Evolutionary conservation across 2,113 vertebrate genomes (phyloP).

Genomic region (Glaucidium brasilianum): DNA sequence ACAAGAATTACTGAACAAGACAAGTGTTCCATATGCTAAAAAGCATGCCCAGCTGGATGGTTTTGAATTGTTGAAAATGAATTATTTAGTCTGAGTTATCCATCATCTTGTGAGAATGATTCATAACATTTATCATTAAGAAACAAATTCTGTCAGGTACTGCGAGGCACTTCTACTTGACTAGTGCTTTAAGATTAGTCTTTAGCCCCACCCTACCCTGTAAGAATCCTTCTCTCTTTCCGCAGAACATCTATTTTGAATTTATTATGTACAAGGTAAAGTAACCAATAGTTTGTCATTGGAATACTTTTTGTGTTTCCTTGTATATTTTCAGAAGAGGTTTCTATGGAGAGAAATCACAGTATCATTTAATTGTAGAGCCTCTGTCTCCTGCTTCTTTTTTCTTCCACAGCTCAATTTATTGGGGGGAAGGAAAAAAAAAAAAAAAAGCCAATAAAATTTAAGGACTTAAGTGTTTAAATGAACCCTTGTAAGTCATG

Average conservation of each 20-base stretch:
- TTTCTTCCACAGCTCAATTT: not conserved
- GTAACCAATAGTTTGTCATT: not conserved
- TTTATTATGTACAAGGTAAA: not conserved
- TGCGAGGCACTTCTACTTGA: not conserved
- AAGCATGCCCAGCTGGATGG: fast-evolving
- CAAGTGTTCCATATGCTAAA: not conserved
- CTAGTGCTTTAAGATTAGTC: not conserved
- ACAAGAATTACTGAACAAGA: not conserved
- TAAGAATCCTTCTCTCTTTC: not conserved
- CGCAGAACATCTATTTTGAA: not conserved
- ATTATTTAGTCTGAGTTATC: not conserved
- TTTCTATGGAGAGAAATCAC: not conserved
- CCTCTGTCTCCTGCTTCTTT: not conserved
- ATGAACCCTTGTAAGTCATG: not conserved
- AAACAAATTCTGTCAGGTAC: not conserved
- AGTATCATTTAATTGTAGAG: not conserved
- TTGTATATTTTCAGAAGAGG: not conserved
- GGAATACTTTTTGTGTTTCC: not conserved
- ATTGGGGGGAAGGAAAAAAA: too few species aligned
- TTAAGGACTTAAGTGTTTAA: not conserved
- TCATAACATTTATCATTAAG: not conserved
- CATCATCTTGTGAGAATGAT: not conserved
- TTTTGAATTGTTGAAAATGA: not conserved
- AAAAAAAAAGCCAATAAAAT: not conserved
- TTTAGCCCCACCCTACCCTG: not conserved